Conservation (phyloP, 1,140 invertebrate genomes). For the Eueides isabella region DNA sequence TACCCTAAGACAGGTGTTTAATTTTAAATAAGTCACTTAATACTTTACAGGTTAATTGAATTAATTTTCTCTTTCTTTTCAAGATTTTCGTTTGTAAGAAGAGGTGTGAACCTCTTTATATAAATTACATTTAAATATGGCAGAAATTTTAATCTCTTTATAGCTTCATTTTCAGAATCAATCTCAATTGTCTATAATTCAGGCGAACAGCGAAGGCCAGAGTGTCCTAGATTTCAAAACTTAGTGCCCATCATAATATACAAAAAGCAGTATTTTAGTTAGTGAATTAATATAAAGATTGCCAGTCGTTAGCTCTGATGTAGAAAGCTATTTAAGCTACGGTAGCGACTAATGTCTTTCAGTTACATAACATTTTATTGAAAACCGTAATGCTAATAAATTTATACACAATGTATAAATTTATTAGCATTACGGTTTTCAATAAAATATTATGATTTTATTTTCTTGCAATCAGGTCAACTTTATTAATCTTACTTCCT, state of each 20-base stretch:
- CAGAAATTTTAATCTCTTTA: background rate
- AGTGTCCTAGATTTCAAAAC: no score
- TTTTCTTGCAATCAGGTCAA: background rate
- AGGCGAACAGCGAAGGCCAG: no score
- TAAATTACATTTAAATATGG: background rate
- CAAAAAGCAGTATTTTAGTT: no score
- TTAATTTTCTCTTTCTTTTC: background rate
- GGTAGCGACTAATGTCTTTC: no score
- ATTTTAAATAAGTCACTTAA: constrained; percentile 1
- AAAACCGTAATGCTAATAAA: no score
- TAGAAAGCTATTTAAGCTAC: no score
- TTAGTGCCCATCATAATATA: no score
- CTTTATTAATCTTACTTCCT: background rate
- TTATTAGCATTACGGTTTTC: background rate
- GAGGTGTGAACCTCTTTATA: background rate
- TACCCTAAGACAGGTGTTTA: background rate
- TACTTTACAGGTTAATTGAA: background rate
- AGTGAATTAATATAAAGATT: no score
- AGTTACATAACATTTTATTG: no score
- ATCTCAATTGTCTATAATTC: no score
- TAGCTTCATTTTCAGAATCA: background rate
- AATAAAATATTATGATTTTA: background rate
- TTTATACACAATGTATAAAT: background rate
- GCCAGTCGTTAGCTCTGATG: no score
- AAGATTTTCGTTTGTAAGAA: background rate